These are phyloP conservation scores for Sinohyriopsis cumingii DNA, from an alignment of 2,888 invertebrate genomes.

Conservation along the genomic window DNA sequence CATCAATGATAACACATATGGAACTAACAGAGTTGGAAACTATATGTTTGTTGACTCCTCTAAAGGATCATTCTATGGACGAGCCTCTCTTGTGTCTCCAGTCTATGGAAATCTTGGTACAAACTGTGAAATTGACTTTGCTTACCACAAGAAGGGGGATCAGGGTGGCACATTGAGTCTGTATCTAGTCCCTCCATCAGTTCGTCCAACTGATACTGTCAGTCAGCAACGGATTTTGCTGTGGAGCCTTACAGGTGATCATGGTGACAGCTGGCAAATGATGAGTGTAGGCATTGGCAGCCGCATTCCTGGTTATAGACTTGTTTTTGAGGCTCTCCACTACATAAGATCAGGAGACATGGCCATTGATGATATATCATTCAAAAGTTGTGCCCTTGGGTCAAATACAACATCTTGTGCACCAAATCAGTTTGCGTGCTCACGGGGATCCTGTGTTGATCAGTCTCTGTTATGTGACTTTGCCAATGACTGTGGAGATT, in stretches of 20 bases:
- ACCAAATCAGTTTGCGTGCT: conserved; percentile 57
- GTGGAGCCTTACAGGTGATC: conserved; percentile 51
- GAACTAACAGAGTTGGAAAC: conserved; percentile 44
- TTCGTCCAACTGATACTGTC: conserved; percentile 26
- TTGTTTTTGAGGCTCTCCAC: conserved; percentile 58
- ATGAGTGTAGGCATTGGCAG: conserved; percentile 54
- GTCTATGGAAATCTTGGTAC: conserved; percentile 48
- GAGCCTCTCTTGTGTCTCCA: conserved; percentile 53
- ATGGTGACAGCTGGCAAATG: conserved; percentile 54
- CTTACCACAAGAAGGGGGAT: conserved; percentile 45
- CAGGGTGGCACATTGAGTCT: conserved; percentile 41
- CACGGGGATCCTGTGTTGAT: conserved; percentile 54
- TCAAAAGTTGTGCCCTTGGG: conserved; percentile 46
- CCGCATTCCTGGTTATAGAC: conserved; percentile 48
- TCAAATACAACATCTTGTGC: conserved; percentile 39
- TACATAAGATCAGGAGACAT: conserved; percentile 43
- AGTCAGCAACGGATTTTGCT: conserved; percentile 32
- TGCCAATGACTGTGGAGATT: conserved; percentile 65
- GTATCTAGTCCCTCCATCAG: conserved; percentile 44
- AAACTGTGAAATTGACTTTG: conserved; percentile 55
- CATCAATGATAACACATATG: conserved; percentile 58
- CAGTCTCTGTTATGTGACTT: conserved; percentile 57
- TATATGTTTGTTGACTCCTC: conserved; percentile 63
- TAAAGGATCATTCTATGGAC: conserved; percentile 46
- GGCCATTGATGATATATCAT: conserved; percentile 66